Base-by-base conservation (phyloP, 2,888 invertebrate genomes). In the Agrotis puta region DNA sequence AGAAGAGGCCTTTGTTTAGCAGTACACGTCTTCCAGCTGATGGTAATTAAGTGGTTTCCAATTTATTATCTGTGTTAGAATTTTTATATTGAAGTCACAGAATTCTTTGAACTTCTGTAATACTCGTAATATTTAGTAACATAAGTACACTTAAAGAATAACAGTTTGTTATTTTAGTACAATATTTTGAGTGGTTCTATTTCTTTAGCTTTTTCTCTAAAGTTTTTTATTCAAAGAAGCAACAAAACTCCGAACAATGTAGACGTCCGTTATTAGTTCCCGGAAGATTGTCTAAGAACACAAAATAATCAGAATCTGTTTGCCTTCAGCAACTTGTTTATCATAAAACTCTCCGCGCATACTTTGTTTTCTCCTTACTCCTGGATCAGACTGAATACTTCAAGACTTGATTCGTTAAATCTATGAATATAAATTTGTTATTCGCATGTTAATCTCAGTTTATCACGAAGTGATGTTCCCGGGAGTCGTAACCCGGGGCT, bases 351-450 rank as follows among this genome's bases (percentile, higher is more conserved):
- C 45, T 51, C 33, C 1, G 45, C n/a, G 45, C 39, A 47, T n/a
- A 51, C 54, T 64, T 65, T 75, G 64, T 63, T 70, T 45, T 62
- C 48, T 14, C 11, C 22, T 48, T 20, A 39, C 27, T 64, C 33
- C 48, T 22, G 64, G 11, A 65, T 59, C 54, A 51, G 14, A 39
- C 51, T 64, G 59, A 70, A 66, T 74, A 69, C 68, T 70, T 43
- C 16, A 70, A 70, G 33, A 45, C 45, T 54, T 59, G 79, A 82
- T 82, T 75, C 47, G 58, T 70, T 73, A 63, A 68, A 82, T 78
- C 85, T 79, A 85, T 85, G 83, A 85, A 85, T 85, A 85, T 79
- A 84, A 70, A 83, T 79, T 69, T 72, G 74, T 81, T 72, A 69
- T 81, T 82, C 75, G 74, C 65, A 79, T 77, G 67, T 69, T 83